phyloP scores from a whole-genome alignment of 2,113 vertebrate species.

The Guaruba guarouba region DNA sequence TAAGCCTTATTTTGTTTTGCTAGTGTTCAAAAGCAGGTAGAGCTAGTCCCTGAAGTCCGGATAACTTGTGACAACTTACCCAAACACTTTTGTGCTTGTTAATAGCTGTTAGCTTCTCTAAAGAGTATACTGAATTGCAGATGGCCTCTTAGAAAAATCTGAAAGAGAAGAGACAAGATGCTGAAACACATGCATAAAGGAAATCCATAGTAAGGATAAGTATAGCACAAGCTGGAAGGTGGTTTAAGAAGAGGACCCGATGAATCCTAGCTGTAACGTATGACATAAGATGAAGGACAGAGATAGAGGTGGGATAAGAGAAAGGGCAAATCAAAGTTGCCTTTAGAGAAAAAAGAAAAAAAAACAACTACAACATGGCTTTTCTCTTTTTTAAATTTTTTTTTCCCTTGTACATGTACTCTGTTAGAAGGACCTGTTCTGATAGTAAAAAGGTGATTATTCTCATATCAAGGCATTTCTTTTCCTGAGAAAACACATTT shows the following conservation, averaged over 20 bases:
- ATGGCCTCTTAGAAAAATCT: background rate
- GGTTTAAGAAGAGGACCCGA: background rate
- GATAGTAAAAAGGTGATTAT: background rate
- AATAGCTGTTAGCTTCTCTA: background rate
- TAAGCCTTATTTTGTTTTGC: background rate
- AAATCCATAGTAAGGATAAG: background rate
- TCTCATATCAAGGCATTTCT: background rate
- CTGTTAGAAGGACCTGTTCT: background rate
- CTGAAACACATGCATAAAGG: background rate
- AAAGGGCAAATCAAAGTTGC: background rate
- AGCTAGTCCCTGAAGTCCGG: background rate
- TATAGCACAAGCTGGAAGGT: background rate
- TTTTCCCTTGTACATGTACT: background rate
- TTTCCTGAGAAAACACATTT: background rate
- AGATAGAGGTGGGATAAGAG: background rate
- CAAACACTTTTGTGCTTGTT: background rate
- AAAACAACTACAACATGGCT: fast-evolving
- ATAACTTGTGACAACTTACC: background rate
- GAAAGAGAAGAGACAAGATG: background rate
- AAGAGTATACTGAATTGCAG: background rate
- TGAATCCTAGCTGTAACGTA: background rate
- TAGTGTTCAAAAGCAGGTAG: background rate
- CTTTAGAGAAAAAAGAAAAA: background rate
- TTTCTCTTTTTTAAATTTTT: background rate
- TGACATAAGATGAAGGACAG: background rate